Percentiles rank a stretch among this genome's conserved stretches.
These are phyloP conservation scores for Yponomeuta evonymella DNA, from an alignment of 2,888 invertebrate genomes.

Conservation along the genomic window DNA sequence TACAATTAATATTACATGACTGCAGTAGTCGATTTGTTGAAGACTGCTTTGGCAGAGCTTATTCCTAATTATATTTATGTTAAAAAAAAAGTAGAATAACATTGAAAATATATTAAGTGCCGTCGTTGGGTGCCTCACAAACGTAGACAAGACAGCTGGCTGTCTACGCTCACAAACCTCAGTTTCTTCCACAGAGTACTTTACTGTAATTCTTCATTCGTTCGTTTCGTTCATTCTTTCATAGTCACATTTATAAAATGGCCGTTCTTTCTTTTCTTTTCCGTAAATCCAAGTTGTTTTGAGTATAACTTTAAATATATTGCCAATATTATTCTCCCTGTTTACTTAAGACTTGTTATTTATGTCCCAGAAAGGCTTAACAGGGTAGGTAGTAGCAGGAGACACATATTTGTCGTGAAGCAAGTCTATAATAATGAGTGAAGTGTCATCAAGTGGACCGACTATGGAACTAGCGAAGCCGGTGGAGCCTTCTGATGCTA, in stretches of 20 bases:
- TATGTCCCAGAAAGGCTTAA: neutral
- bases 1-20: too few relatives aligned
- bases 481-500: conserved; percentile 43
- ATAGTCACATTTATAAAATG: neutral
- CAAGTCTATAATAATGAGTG: conserved; percentile 16
- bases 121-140: too few relatives aligned
- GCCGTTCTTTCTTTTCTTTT: neutral
- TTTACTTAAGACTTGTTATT: neutral
- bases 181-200: too few relatives aligned
- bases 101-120: too few relatives aligned
- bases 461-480: conserved; percentile 45
- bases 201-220: too few relatives aligned
- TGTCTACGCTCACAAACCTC: too few relatives aligned
- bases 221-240: too few relatives aligned
- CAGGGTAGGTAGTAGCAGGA: neutral
- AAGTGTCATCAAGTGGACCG: conserved; percentile 15
- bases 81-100: too few relatives aligned
- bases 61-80: too few relatives aligned
- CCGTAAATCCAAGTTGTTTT: neutral
- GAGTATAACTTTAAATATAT: neutral
- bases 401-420: neutral
- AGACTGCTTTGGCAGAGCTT: too few relatives aligned
- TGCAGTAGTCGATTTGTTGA: too few relatives aligned
- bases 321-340: neutral
- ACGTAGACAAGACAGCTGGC: too few relatives aligned